Evolutionary conservation across 2,888 invertebrate species (phyloP).

Genomic region (Tethea ocularis): DNA sequence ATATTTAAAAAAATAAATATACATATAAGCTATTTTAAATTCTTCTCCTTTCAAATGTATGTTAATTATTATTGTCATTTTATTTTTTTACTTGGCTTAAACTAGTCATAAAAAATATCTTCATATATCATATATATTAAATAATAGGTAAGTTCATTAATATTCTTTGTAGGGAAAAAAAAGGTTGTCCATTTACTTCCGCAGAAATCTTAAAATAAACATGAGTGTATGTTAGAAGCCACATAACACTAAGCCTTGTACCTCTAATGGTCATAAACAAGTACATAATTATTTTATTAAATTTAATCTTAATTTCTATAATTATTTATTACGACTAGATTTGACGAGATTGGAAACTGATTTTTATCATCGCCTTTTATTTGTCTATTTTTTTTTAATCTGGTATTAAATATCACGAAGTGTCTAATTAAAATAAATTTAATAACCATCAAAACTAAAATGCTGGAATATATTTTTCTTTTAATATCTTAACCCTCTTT

Average conservation of each 20-base stretch:
- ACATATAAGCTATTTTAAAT: too few relatives aligned
- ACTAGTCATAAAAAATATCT: too few relatives aligned
- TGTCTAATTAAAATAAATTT: not conserved
- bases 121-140: too few relatives aligned
- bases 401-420: not conserved
- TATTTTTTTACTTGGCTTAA: too few relatives aligned
- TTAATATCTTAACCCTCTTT: not conserved
- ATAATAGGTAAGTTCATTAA: too few relatives aligned
- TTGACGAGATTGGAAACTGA: not conserved
- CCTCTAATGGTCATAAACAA: not conserved
- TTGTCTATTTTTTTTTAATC: not conserved
- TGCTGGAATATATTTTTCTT: not conserved
- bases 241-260: not conserved
- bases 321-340: not conserved
- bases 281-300: not conserved
- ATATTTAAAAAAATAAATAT: too few relatives aligned
- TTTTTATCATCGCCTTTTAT: not conserved
- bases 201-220: not conserved
- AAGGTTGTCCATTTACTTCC: not conserved
- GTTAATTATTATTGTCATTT: too few relatives aligned
- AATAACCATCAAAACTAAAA: not conserved
- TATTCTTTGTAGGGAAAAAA: not conserved
- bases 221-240: conserved; percentile 3
- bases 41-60: too few relatives aligned
- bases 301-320: not conserved